Conservation (phyloP, 2,888 invertebrate species). For the Acleris holmiana region DNA sequence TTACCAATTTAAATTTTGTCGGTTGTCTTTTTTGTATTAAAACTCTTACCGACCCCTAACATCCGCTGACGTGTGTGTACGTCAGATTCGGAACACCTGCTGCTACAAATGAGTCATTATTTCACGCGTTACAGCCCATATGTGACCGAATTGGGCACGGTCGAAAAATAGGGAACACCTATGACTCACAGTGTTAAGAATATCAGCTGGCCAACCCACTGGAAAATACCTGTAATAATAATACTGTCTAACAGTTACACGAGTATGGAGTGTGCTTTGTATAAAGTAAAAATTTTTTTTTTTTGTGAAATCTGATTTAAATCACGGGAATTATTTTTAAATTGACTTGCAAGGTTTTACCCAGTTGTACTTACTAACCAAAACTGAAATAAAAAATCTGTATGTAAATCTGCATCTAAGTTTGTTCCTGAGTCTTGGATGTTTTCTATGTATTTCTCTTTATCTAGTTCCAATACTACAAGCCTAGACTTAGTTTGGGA, state of each 20-base stretch:
- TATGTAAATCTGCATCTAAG: too few species aligned
- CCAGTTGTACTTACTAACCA: too few species aligned
- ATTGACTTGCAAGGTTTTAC: too few species aligned
- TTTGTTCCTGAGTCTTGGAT: too few species aligned
- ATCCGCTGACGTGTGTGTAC: slow-evolving; percentile 28
- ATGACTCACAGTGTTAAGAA: slow-evolving; percentile 34
- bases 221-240: background rate
- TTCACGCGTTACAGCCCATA: slow-evolving; percentile 48
- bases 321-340: too few species aligned
- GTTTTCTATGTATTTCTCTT: too few species aligned
- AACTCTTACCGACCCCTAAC: slow-evolving; percentile 22
- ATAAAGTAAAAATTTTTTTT: too few species aligned
- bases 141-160: slow-evolving; percentile 41
- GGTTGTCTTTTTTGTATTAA: slow-evolving; percentile 27
- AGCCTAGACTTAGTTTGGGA: too few species aligned
- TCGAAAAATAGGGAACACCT: slow-evolving; percentile 38
- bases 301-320: too few species aligned
- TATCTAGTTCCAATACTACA: too few species aligned
- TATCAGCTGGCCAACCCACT: slow-evolving; percentile 7
- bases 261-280: background rate
- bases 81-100: slow-evolving; percentile 49
- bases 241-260: background rate
- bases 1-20: slow-evolving; percentile 7
- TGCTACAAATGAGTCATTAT: slow-evolving; percentile 48
- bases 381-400: too few species aligned